Conservation (phyloP, 2,888 invertebrate species). For the Acleris literana region DNA sequence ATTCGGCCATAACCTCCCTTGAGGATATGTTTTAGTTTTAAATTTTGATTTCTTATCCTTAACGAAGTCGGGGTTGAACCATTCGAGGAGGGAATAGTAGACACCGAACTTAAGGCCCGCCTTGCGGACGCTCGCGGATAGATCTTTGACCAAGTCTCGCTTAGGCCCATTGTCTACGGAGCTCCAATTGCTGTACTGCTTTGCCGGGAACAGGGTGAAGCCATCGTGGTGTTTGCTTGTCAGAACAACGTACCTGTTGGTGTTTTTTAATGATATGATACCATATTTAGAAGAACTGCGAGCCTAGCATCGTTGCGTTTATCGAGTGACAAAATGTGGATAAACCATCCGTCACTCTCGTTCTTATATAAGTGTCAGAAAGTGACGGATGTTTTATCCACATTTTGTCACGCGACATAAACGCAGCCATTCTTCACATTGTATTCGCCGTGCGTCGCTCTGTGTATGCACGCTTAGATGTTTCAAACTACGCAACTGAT, state of each 20-base stretch:
- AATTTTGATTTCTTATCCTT: conserved; percentile 87
- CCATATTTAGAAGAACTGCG: too few relatives aligned
- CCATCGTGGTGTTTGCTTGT: conserved; percentile 96
- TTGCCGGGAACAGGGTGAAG: conserved; percentile 92
- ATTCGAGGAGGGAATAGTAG: conserved; percentile 94
- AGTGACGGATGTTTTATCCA: too few relatives aligned
- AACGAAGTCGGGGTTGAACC: conserved; percentile 92
- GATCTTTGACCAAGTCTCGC: conserved; percentile 90
- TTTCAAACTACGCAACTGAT: too few relatives aligned
- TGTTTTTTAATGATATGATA: too few relatives aligned
- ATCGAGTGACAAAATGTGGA: too few relatives aligned
- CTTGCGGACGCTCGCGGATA: conserved; percentile 86
- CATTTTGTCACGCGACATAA: too few relatives aligned
- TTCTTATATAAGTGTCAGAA: too few relatives aligned
- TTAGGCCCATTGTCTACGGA: conserved; percentile 90
- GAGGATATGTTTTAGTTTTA: conserved; percentile 85
- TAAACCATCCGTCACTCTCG: too few relatives aligned
- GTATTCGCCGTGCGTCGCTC: too few relatives aligned
- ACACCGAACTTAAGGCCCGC: conserved; percentile 89
- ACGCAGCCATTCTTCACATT: too few relatives aligned
- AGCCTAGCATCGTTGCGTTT: too few relatives aligned
- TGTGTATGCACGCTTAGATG: too few relatives aligned
- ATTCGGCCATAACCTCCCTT: conserved; percentile 49
- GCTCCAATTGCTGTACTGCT: conserved; percentile 93
- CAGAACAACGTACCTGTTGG: conserved; percentile 88